phyloP scores from a whole-genome alignment of 2,888 invertebrate genomes.

The Anoplius nigerrimus region DNA sequence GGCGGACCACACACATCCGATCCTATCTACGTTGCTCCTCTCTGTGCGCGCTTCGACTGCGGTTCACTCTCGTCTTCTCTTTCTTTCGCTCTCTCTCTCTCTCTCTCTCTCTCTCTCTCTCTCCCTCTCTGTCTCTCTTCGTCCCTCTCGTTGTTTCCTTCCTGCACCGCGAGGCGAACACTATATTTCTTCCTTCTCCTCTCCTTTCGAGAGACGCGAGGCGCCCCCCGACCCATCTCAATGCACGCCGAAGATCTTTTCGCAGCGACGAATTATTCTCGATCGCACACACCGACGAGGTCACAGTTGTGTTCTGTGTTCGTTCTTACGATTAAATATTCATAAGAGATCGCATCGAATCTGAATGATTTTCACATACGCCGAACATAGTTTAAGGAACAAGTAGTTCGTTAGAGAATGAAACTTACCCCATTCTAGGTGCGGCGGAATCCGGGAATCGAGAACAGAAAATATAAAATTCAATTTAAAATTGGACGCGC shows the following conservation, averaged over 20 bases:
- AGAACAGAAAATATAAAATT: slow-evolving; percentile 32
- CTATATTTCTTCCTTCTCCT: slow-evolving; percentile 28
- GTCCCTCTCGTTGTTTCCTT: slow-evolving; percentile 30
- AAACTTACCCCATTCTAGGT: slow-evolving; percentile 69
- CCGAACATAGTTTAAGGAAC: too few relatives aligned
- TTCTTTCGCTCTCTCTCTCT: slow-evolving; percentile 32
- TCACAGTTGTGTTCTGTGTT: slow-evolving; percentile 5
- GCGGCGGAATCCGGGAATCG: slow-evolving; percentile 6
- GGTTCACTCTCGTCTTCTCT: slow-evolving; percentile 40
- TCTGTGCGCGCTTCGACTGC: slow-evolving; percentile 50
- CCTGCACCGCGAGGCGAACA: slow-evolving; percentile 31
- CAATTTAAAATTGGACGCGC: background rate
- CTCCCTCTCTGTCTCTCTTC: slow-evolving; percentile 14
- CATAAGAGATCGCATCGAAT: too few relatives aligned
- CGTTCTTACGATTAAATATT: too few relatives aligned
- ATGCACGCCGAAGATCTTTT: slow-evolving; percentile 16
- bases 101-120: slow-evolving; percentile 32
- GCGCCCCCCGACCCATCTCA: slow-evolving; percentile 27
- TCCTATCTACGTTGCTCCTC: slow-evolving; percentile 69
- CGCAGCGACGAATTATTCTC: background rate
- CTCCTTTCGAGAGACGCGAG: slow-evolving; percentile 27
- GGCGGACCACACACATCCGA: slow-evolving; percentile 74
- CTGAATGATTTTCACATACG: too few relatives aligned
- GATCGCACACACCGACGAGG: background rate
- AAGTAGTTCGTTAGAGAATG: background rate